These are phyloP conservation scores for Dryocosmus kuriphilus DNA, from an alignment of 2,888 invertebrate genomes.

Conservation along the genomic window DNA sequence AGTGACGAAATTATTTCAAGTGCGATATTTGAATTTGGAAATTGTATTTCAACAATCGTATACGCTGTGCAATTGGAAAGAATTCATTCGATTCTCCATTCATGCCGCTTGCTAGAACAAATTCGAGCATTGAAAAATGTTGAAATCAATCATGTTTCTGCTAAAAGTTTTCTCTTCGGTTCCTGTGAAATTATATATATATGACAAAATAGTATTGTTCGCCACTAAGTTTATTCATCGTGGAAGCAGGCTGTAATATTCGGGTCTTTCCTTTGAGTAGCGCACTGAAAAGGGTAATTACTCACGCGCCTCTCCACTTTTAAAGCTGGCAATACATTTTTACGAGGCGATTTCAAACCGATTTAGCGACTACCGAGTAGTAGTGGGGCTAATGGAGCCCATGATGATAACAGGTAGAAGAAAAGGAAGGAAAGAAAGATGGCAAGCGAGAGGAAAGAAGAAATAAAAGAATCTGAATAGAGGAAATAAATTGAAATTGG, in stretches of 20 bases:
- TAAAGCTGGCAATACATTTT: conserved; percentile 61
- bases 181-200: neutral
- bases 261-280: conserved; percentile 6
- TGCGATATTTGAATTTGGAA: conserved; percentile 70
- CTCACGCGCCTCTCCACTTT: conserved; percentile 52
- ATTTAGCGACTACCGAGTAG: conserved; percentile 61
- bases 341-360: conserved; percentile 65
- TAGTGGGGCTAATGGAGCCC: conserved; percentile 61
- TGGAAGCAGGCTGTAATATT: conserved; percentile 18
- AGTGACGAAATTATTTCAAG: conserved; percentile 62
- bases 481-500: conserved; percentile 33
- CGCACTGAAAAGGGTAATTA: conserved; percentile 52
- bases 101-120: neutral
- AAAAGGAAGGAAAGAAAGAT: conserved; percentile 39
- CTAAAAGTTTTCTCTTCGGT: neutral
- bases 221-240: conserved; percentile 15
- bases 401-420: conserved; percentile 40
- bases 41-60: conserved; percentile 66
- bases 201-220: neutral
- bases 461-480: conserved; percentile 15
- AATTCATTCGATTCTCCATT: conserved; percentile 57
- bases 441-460: conserved; percentile 5
- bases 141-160: neutral
- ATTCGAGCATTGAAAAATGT: neutral
- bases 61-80: conserved; percentile 56